Evolutionary conservation across 2,113 vertebrate species (phyloP).

Genomic region (Oxyura jamaicensis): DNA sequence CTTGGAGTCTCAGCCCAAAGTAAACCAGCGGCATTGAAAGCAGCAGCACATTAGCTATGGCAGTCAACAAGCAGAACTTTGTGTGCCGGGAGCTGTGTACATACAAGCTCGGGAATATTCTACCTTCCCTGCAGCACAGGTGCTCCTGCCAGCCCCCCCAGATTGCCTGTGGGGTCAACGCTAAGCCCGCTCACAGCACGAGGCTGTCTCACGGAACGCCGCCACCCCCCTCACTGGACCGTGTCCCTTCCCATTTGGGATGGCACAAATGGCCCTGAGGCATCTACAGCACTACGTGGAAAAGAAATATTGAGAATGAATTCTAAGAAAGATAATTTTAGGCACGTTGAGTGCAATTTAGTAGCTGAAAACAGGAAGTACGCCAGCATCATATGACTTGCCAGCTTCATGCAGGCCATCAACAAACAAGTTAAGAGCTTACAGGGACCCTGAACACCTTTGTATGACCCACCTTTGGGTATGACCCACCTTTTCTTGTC

Average conservation of each 20-base stretch:
- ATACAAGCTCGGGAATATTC: not conserved
- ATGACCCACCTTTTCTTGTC: slow-evolving; percentile 77
- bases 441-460: not conserved
- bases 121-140: slow-evolving; percentile 24
- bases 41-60: slow-evolving; percentile 19
- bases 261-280: not conserved
- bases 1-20: slow-evolving; percentile 53
- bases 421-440: not conserved
- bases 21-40: slow-evolving; percentile 61
- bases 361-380: not conserved
- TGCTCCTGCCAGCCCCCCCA: slow-evolving; percentile 56
- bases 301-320: not conserved
- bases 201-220: not conserved
- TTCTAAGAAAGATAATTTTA: not conserved
- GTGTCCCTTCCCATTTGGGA: not conserved
- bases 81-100: slow-evolving; percentile 53
- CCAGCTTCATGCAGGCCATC: not conserved
- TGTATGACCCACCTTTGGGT: slow-evolving; percentile 61
- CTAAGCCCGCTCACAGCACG: not conserved
- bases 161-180: not conserved
- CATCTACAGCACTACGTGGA: not conserved
- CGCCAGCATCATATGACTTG: not conserved
- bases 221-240: not conserved
- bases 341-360: not conserved
- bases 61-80: slow-evolving; percentile 60